A percentile compares a stretch with the other conserved stretches of the same genome.
These are phyloP conservation scores for Illadopsis cleaveri DNA, from an alignment of 2,113 vertebrate species.

Conservation along the genomic window DNA sequence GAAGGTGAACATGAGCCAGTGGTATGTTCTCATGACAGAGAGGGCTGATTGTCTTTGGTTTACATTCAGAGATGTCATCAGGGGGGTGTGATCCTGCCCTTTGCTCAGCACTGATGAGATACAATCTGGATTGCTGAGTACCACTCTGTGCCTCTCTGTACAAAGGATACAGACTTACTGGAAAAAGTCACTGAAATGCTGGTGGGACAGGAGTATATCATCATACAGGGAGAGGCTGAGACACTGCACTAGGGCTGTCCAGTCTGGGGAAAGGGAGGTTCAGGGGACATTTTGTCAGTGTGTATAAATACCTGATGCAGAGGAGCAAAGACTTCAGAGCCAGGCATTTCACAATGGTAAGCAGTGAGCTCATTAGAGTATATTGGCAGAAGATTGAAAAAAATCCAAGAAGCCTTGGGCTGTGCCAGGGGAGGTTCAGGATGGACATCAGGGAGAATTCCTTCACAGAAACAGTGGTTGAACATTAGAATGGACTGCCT, in stretches of 20 bases:
- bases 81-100: neutral
- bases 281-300: rapidly evolving
- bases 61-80: neutral
- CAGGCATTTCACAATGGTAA: neutral
- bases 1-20: rapidly evolving
- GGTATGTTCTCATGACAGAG: rapidly evolving
- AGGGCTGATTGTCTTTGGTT: neutral
- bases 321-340: neutral
- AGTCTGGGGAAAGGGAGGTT: neutral
- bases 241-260: neutral
- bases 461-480: neutral
- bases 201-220: rapidly evolving
- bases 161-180: too few relatives aligned
- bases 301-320: neutral
- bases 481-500: neutral
- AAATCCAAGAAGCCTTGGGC: neutral
- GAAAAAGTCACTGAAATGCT: neutral
- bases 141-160: too few relatives aligned
- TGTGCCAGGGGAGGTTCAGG: neutral
- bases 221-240: neutral
- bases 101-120: neutral
- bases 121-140: neutral
- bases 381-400: neutral
- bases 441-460: neutral
- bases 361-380: neutral